phyloP scores from a whole-genome alignment of 2,888 invertebrate genomes.

The Lasioglossum figueresi region DNA sequence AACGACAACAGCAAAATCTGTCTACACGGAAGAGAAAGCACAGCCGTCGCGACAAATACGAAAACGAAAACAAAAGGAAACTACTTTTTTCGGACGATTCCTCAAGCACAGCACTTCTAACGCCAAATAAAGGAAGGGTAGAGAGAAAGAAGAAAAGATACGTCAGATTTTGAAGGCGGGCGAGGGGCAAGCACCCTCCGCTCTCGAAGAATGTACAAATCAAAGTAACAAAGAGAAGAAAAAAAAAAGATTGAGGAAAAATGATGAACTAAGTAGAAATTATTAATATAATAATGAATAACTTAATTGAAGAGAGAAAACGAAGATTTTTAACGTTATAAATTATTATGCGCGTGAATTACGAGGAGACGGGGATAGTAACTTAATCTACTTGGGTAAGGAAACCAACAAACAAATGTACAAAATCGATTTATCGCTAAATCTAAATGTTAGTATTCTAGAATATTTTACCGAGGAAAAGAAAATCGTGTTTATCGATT shows the following conservation, averaged over 20 bases:
- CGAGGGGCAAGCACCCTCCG: conserved; percentile 73
- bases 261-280: conserved; percentile 77
- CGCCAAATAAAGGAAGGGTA: conserved; percentile 26
- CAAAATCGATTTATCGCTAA: conserved; percentile 81
- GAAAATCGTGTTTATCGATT: conserved; percentile 61
- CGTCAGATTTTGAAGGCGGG: conserved; percentile 27
- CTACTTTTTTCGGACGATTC: conserved; percentile 65
- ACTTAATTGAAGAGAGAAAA: conserved; percentile 72
- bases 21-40: conserved; percentile 16
- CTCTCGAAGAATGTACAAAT: conserved; percentile 83
- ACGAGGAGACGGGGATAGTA: conserved; percentile 57
- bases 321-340: conserved; percentile 81
- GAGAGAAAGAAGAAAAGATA: conserved; percentile 26
- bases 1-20: background rate
- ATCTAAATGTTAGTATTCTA: conserved; percentile 82
- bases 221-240: conserved; percentile 71
- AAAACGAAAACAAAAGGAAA: conserved; percentile 17
- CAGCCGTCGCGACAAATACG: conserved; percentile 38
- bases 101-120: conserved; percentile 63
- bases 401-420: conserved; percentile 81
- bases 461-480: conserved; percentile 77
- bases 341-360: conserved; percentile 78
- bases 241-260: conserved; percentile 32
- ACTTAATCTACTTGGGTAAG: conserved; percentile 69
- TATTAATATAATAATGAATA: conserved; percentile 81